Conservation (phyloP, 2,888 invertebrate genomes). For the Fissipunctia ypsillon region DNA sequence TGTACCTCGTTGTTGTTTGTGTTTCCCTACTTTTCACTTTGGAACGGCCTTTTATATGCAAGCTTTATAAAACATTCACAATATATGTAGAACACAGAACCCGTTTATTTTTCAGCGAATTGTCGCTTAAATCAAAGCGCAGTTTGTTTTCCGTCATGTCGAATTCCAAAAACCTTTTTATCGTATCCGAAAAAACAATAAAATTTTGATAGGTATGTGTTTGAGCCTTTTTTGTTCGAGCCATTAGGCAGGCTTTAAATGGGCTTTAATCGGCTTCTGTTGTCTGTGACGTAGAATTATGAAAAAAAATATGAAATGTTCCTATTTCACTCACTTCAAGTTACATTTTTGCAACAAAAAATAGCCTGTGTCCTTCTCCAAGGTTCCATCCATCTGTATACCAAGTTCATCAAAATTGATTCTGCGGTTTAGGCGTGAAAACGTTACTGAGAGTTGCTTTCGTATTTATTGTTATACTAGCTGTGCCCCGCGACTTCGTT, state of each 20-base stretch:
- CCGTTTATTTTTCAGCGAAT: slow-evolving; percentile 3
- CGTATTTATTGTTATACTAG: no score
- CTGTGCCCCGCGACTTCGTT: no score
- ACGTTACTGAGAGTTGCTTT: no score
- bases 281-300: slow-evolving; percentile 14
- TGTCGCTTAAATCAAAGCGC: slow-evolving; percentile 21
- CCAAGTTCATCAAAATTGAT: no score
- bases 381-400: no score
- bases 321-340: no score
- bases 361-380: no score
- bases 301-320: slow-evolving; percentile 4
- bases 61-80: slow-evolving; percentile 15
- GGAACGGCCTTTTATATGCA: neutral
- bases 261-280: slow-evolving; percentile 30
- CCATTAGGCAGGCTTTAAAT: slow-evolving; percentile 28
- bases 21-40: slow-evolving; percentile 12
- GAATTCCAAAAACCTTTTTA: slow-evolving; percentile 21
- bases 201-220: slow-evolving; percentile 3
- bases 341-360: no score
- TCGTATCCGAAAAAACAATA: slow-evolving; percentile 25
- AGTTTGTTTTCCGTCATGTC: slow-evolving; percentile 18
- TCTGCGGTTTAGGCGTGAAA: no score
- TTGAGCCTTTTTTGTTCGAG: slow-evolving; percentile 12
- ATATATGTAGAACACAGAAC: neutral
- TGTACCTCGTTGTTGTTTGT: slow-evolving; percentile 24